phyloP scores from a whole-genome alignment of 2,888 invertebrate species.

The Mesorhabditis sp. region DNA sequence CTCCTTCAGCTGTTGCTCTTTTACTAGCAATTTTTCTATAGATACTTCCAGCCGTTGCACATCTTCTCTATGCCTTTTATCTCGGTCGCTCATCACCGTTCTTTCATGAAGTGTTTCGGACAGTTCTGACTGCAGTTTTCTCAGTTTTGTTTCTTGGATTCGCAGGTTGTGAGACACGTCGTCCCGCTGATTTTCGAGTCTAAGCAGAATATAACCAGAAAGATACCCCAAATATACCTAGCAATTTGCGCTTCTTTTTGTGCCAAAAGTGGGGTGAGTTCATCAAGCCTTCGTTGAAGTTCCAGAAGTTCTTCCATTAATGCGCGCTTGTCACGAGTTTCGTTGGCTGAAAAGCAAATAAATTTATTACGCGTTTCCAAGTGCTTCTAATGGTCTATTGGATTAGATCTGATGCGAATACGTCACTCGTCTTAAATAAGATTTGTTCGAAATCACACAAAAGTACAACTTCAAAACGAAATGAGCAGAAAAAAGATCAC shows the following conservation, averaged over 20 bases:
- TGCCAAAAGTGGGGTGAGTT: constrained; percentile 35
- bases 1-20: not conserved
- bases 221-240: not conserved
- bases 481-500: too few relatives aligned
- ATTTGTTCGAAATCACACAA: too few relatives aligned
- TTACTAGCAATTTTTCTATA: not conserved
- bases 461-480: too few relatives aligned
- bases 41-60: constrained; percentile 1
- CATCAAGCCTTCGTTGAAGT: constrained; percentile 39
- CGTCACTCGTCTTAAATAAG: too few relatives aligned
- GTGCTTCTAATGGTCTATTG: too few relatives aligned
- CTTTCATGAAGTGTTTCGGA: not conserved
- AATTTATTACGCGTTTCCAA: not conserved
- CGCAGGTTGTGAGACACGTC: not conserved
- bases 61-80: not conserved
- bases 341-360: constrained; percentile 17
- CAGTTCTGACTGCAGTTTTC: constrained; percentile 1
- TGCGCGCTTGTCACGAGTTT: constrained; percentile 26
- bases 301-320: constrained; percentile 35
- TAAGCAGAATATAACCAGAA: not conserved
- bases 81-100: constrained; percentile 3
- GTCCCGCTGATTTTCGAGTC: constrained; percentile 1
- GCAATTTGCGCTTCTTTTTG: constrained; percentile 31
- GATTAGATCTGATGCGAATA: too few relatives aligned
- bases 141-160: not conserved